A percentile compares a stretch with the other conserved stretches of the same genome.
Conservation (phyloP, 1,140 invertebrate genomes). For the Panagrolaimus sp. region DNA sequence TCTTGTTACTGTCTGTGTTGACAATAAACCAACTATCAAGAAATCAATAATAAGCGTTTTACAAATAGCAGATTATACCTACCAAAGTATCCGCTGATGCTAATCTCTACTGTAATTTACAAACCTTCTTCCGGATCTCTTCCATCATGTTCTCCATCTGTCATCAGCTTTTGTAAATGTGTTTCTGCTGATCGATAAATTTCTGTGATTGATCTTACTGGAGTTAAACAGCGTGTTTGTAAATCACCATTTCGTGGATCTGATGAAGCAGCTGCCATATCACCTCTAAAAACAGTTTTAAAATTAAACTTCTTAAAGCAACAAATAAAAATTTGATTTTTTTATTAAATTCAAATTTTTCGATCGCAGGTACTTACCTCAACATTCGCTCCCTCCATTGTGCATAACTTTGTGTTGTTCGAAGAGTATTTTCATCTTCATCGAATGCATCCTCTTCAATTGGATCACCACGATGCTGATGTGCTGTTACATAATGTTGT, state of each 20-base stretch:
- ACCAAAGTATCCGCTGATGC: no score
- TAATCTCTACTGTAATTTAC: no score
- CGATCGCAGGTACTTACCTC: slow-evolving; percentile 28
- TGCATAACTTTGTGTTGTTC: slow-evolving; percentile 31
- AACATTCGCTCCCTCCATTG: slow-evolving; percentile 35
- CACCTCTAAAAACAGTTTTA: slow-evolving; percentile 12
- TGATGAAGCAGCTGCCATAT: slow-evolving; percentile 13
- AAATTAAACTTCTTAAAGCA: no score
- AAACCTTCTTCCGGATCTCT: neutral
- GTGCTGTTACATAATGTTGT: neutral
- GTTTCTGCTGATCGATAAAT: slow-evolving; percentile 47
- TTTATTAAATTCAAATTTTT: no score
- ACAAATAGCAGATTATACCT: no score
- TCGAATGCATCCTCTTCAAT: neutral
- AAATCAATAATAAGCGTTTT: no score
- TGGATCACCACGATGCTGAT: neutral
- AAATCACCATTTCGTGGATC: neutral
- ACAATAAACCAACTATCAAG: no score
- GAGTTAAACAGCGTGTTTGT: slow-evolving; percentile 24
- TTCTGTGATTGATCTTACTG: slow-evolving; percentile 43
- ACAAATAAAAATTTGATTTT: no score
- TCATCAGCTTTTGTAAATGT: slow-evolving; percentile 38
- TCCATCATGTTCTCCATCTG: slow-evolving; percentile 1
- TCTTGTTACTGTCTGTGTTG: no score
- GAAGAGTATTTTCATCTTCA: neutral